A percentile compares a stretch with the other conserved stretches of the same genome.
Conservation (phyloP, 2,113 vertebrate genomes). For the Anoplopoma fimbria region DNA sequence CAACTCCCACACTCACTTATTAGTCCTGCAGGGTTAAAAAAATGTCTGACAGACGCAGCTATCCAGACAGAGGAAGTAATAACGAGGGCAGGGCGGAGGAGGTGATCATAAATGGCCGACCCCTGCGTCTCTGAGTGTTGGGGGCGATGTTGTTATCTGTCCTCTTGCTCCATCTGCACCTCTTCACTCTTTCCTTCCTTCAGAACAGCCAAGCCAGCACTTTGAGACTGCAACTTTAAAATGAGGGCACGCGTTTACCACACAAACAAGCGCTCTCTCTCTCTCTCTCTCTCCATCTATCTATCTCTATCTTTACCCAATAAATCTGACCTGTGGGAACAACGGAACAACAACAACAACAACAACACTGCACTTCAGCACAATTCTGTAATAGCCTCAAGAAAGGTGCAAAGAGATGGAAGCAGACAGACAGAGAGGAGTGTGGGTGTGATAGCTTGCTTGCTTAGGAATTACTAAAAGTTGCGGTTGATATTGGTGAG, state of each 20-base stretch:
- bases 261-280: slow-evolving; percentile 43
- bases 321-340: slow-evolving; percentile 61
- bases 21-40: slow-evolving; percentile 61
- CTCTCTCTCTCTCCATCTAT: background rate
- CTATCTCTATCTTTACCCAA: slow-evolving; percentile 1
- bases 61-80: slow-evolving; percentile 43
- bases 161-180: slow-evolving; percentile 43
- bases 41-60: slow-evolving; percentile 55
- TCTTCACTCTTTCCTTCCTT: slow-evolving; percentile 24
- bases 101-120: slow-evolving; percentile 56
- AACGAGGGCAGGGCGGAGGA: slow-evolving; percentile 48
- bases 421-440: slow-evolving; percentile 13
- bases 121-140: slow-evolving; percentile 27
- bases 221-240: slow-evolving; percentile 63
- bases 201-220: slow-evolving; percentile 69
- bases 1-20: slow-evolving; percentile 61
- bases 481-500: background rate
- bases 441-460: background rate
- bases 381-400: slow-evolving; percentile 62
- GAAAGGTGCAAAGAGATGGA: slow-evolving; percentile 50
- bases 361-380: slow-evolving; percentile 69
- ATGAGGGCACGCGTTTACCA: slow-evolving; percentile 61
- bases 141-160: slow-evolving; percentile 47
- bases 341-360: too few species aligned
- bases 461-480: background rate